Percentiles rank a stretch among this genome's conserved stretches.
These are phyloP conservation scores for Strigamia crassipes DNA, from an alignment of 2,888 invertebrate species.

Conservation along the genomic window DNA sequence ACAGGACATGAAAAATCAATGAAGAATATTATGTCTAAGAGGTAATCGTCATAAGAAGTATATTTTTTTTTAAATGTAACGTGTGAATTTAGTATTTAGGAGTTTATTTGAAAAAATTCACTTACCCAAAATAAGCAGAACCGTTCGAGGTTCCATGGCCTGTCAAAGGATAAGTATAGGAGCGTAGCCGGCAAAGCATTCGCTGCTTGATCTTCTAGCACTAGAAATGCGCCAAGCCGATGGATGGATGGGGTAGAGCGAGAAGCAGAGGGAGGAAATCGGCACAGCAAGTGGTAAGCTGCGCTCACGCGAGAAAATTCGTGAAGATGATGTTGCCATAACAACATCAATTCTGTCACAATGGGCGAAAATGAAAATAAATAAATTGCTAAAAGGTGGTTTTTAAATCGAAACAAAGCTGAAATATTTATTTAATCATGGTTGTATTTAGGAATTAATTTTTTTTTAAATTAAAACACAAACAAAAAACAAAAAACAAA, in stretches of 20 bases:
- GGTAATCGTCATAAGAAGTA: too few relatives aligned
- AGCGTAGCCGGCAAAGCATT: conserved; percentile 11
- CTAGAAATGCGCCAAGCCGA: not conserved
- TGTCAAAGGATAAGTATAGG: not conserved
- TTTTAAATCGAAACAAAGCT: too few relatives aligned
- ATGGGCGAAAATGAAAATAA: not conserved
- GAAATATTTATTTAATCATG: too few relatives aligned
- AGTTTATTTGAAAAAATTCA: not conserved
- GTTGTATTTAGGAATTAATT: too few relatives aligned
- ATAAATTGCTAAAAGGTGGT: too few relatives aligned
- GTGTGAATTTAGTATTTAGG: too few relatives aligned
- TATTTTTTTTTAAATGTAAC: too few relatives aligned
- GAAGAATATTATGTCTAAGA: too few relatives aligned
- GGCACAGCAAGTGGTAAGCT: conserved; percentile 1
- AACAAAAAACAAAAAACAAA: too few relatives aligned
- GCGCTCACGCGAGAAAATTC: not conserved
- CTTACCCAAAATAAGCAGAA: conserved; percentile 12
- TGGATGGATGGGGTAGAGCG: not conserved
- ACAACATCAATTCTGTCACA: not conserved
- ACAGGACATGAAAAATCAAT: not conserved
- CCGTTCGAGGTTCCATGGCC: conserved; percentile 12
- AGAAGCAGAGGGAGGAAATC: conserved; percentile 12
- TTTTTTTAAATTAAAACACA: too few relatives aligned
- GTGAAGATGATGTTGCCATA: conserved; percentile 4
- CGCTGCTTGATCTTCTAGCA: not conserved